Evolutionary conservation across 1,140 invertebrate genomes (phyloP).

Genomic region (Polypedilum pembai): DNA sequence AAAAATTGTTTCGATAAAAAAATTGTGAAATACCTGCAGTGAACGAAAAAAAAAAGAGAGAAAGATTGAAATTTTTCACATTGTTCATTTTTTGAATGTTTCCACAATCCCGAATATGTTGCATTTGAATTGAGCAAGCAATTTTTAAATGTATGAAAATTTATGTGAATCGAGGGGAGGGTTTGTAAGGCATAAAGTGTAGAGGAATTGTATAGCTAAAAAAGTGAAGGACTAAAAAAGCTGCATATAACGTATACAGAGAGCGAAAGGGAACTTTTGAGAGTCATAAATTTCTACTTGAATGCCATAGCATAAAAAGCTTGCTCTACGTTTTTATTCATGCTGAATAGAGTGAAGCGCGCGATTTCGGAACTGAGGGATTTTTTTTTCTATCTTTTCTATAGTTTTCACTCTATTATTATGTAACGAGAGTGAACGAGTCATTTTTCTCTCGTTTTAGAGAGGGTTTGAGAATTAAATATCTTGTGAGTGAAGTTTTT

Average conservation of each 20-base stretch:
- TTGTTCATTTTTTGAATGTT: background rate
- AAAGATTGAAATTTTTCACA: background rate
- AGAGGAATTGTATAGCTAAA: background rate
- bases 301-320: background rate
- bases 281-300: background rate
- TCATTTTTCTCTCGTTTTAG: too few species aligned
- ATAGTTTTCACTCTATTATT: background rate
- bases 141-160: conserved; percentile 13
- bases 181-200: background rate
- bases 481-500: background rate
- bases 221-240: background rate
- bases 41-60: too few species aligned
- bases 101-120: background rate
- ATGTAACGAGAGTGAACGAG: background rate
- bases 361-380: too few species aligned
- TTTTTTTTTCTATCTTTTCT: too few species aligned
- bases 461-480: background rate
- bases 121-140: background rate
- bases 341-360: too few species aligned
- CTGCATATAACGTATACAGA: background rate
- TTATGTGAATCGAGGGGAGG: background rate
- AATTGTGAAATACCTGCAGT: too few species aligned
- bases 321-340: too few species aligned
- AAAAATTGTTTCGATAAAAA: background rate
- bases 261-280: background rate